These are phyloP conservation scores for Pristionchus fissidentatus DNA, from an alignment of 2,888 invertebrate species.

Conservation along the genomic window DNA sequence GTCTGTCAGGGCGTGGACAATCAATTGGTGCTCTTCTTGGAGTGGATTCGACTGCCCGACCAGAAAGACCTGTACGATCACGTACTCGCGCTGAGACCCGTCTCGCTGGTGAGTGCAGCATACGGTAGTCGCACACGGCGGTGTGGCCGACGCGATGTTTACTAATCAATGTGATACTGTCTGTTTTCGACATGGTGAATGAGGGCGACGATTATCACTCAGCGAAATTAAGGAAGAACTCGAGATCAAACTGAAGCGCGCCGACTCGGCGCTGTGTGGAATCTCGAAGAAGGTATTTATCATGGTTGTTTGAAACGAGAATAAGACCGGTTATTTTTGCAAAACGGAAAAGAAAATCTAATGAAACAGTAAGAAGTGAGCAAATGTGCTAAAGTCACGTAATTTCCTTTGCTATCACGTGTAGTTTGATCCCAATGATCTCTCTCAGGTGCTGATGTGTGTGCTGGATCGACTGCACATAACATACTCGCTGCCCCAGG, in stretches of 20 bases:
- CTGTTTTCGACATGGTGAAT: not conserved
- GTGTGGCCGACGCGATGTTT: not conserved
- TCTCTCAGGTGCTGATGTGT: conserved; percentile 39
- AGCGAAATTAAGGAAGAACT: conserved; percentile 65
- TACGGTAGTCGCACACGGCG: conserved; percentile 31
- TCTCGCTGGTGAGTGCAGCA: conserved; percentile 64
- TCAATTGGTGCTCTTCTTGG: conserved; percentile 56
- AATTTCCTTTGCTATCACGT: not conserved
- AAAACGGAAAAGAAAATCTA: too few species aligned
- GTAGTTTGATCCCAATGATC: conserved; percentile 10
- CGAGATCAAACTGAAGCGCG: conserved; percentile 53
- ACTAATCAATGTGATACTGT: not conserved
- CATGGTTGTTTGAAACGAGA: too few species aligned
- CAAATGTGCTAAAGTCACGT: too few species aligned
- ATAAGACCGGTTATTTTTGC: too few species aligned
- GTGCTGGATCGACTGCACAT: conserved; percentile 49
- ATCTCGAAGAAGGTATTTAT: conserved; percentile 57
- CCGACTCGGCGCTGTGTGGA: conserved; percentile 56
- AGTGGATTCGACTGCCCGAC: conserved; percentile 62
- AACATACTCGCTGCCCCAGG: conserved; percentile 45
- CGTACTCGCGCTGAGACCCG: conserved; percentile 63
- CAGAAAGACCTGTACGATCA: conserved; percentile 66
- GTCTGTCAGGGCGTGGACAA: conserved; percentile 30
- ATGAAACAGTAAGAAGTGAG: too few species aligned
- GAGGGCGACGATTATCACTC: not conserved